These are phyloP conservation scores for Coregonus suidteri DNA, from an alignment of 2,797 vertebrate genomes.

Conservation along the genomic window DNA sequence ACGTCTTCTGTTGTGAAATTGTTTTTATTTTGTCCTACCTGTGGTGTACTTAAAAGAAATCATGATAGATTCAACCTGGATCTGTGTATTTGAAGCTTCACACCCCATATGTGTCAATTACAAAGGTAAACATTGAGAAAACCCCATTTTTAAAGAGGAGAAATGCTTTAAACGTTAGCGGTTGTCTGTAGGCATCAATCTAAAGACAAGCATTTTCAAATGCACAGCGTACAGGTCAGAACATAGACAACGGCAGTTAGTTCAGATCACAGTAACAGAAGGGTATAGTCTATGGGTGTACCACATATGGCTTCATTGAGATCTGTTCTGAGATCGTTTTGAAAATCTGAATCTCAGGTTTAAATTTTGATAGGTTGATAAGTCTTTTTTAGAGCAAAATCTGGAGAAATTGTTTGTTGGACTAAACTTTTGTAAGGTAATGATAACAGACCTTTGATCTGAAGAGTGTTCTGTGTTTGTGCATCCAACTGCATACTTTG, in stretches of 20 bases:
- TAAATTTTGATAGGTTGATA: slow-evolving; percentile 53
- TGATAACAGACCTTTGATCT: background rate
- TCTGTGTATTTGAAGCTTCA: slow-evolving; percentile 21
- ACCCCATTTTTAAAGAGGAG: background rate
- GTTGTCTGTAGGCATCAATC: background rate
- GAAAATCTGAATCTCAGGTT: slow-evolving; percentile 76
- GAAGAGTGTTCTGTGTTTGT: background rate
- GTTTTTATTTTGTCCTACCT: slow-evolving; percentile 44
- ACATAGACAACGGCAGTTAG: background rate
- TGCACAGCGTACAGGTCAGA: background rate
- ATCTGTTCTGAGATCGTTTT: slow-evolving; percentile 39
- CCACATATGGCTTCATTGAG: background rate
- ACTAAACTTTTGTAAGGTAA: slow-evolving; percentile 7
- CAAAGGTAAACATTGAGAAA: background rate
- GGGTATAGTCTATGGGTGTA: background rate
- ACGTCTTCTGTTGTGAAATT: slow-evolving; percentile 52
- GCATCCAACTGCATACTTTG: background rate
- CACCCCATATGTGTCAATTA: slow-evolving; percentile 19
- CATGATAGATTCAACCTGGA: slow-evolving; percentile 21
- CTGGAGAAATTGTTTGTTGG: slow-evolving; percentile 40
- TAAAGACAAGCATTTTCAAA: background rate
- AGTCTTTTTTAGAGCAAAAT: slow-evolving; percentile 33
- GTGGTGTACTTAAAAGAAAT: slow-evolving; percentile 35
- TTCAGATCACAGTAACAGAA: background rate
- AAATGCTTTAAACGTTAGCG: background rate